These are phyloP conservation scores for Paracentrotus lividus DNA, from an alignment of 53 echinoderm and acorn worm genomes.

Conservation along the genomic window DNA sequence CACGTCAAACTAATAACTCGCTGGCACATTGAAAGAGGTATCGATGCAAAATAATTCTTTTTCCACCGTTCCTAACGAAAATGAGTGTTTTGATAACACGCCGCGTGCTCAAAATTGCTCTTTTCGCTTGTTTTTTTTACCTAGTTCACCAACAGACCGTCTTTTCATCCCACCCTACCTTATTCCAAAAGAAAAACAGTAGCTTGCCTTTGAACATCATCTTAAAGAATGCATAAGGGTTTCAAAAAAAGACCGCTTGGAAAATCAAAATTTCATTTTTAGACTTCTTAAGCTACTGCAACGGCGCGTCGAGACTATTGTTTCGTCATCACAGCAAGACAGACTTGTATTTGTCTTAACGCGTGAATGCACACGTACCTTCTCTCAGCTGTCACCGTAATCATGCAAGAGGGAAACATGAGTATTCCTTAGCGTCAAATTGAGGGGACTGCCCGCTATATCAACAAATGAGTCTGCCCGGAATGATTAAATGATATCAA, in stretches of 20 bases:
- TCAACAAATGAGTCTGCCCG: not conserved
- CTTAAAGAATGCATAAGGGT: not conserved
- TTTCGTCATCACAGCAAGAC: not conserved
- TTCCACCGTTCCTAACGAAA: not conserved
- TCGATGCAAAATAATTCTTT: conserved; percentile 34
- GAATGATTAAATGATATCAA: not conserved
- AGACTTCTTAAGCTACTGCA: not conserved
- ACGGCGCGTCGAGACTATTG: not conserved
- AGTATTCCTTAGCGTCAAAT: not conserved
- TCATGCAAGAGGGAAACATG: not conserved
- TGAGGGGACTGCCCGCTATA: not conserved
- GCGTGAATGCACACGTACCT: not conserved
- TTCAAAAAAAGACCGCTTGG: conserved; percentile 28
- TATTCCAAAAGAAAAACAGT: conserved; percentile 38
- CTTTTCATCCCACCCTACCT: conserved; percentile 38
- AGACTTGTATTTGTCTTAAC: not conserved
- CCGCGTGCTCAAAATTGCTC: conserved; percentile 26
- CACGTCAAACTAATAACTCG: conserved; percentile 10
- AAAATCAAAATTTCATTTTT: not conserved
- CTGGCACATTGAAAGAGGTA: not conserved
- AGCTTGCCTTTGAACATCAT: conserved; percentile 35
- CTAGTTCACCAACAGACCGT: conserved; percentile 32
- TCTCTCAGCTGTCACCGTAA: not conserved
- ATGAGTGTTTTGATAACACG: conserved; percentile 45
- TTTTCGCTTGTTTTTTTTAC: conserved; percentile 20